phyloP scores from a whole-genome alignment of 2,888 invertebrate genomes.

The Formica aserva region DNA sequence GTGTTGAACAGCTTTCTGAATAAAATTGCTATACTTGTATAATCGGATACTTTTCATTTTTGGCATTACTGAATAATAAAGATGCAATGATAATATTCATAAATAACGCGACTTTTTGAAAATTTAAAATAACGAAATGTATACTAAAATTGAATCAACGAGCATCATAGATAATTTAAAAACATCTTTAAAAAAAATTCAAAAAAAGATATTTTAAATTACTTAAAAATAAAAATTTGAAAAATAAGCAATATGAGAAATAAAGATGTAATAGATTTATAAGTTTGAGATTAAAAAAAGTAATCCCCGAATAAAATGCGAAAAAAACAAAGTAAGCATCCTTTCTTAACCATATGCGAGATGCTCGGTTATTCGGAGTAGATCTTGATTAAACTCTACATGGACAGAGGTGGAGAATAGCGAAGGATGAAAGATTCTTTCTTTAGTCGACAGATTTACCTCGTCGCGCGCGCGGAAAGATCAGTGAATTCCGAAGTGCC shows the following conservation, averaged over 20 bases:
- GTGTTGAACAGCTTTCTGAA: conserved; percentile 11
- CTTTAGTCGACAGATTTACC: conserved; percentile 71
- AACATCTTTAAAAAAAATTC: background rate
- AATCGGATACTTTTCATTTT: conserved; percentile 18
- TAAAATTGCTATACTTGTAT: conserved; percentile 1
- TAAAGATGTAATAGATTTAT: background rate
- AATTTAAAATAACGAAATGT: conserved; percentile 18
- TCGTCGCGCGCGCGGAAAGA: conserved; percentile 63
- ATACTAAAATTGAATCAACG: background rate
- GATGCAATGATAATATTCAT: background rate
- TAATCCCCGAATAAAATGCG: background rate
- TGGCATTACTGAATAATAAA: conserved; percentile 17
- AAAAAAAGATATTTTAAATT: background rate
- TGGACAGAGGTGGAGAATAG: conserved; percentile 44
- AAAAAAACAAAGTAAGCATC: conserved; percentile 9
- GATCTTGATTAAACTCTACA: conserved; percentile 72
- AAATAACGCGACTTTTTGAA: background rate
- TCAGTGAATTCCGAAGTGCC: conserved; percentile 69
- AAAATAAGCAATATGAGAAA: background rate
- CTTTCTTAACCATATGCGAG: conserved; percentile 24
- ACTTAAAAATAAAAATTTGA: background rate
- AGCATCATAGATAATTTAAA: background rate
- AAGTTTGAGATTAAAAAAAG: background rate
- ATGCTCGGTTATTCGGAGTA: conserved; percentile 50
- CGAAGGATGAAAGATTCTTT: conserved; percentile 66